Percentiles rank a stretch among this genome's conserved stretches.
These are phyloP conservation scores for Tetragonula clypearis DNA, from an alignment of 1,140 invertebrate species.

Conservation along the genomic window DNA sequence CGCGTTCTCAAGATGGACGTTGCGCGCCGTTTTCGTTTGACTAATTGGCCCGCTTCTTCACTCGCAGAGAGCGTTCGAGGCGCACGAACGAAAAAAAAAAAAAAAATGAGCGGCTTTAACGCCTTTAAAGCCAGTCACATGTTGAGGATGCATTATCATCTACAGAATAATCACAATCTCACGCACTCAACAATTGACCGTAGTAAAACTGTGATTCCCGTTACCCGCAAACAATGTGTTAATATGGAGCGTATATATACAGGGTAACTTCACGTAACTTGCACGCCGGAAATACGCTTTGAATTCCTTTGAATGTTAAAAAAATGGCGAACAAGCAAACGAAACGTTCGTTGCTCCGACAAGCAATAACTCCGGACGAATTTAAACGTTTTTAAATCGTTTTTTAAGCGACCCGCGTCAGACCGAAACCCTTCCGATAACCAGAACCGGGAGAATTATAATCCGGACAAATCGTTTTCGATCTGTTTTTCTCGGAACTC, in stretches of 20 bases:
- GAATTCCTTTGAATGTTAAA: no score
- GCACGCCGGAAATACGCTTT: no score
- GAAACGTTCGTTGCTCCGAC: background rate
- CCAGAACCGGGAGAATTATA: background rate
- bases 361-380: background rate
- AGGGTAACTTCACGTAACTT: no score
- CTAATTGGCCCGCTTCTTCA: slow-evolving; percentile 7
- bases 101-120: no score
- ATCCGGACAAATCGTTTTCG: background rate
- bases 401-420: background rate
- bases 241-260: no score
- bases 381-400: background rate
- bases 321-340: background rate
- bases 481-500: background rate
- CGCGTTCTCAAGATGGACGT: background rate
- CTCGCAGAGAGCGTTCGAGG: background rate
- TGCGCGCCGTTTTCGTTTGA: background rate
- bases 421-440: background rate
- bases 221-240: no score
- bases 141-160: no score
- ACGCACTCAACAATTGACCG: no score
- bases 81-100: no score
- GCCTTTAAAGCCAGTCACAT: no score
- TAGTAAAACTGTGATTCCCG: no score
- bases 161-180: no score